Evolutionary conservation across 2,797 vertebrate species (phyloP), one percentile per base, ranked within the genome.

Genomic region (Sciurus vulgaris): DNA sequence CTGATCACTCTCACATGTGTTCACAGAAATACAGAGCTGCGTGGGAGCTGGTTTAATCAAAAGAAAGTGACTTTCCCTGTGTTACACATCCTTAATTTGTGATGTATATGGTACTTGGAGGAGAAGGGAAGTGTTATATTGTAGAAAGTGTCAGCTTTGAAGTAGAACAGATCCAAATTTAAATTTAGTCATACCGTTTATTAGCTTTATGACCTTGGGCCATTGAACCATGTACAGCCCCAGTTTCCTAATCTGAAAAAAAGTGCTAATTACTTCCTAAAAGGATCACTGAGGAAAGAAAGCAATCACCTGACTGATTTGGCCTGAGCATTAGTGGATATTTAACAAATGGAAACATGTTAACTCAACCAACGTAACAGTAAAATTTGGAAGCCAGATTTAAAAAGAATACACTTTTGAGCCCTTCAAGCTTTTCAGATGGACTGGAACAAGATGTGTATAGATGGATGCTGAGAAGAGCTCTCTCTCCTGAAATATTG

Each of bases 161-260:
- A 82, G 73, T 12, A 82, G 73, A 88, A 74, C 24, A 83, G n/a
- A 89, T 63, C 2, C 17, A 26, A 84, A 35, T 86, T 87, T 95
- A 95, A 92, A 93, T 81, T 93, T 61, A 95, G 44, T n/a, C n/a
- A 26, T 79, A 69, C 17, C 12, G 91, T 96, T 93, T 56, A 93
- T 84, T 91, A 74, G 18, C 35, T 94, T 96, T 94, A 96, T 70
- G 79, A 93, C 51, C 30, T 9, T 56, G 76, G 44, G 63, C 44
- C 69, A 95, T 35, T 35, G 74, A 89, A 90, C 38, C 61, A 87
- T 49, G 85, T 22, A 70, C 12, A 61, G 65, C 13, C 79, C 63
- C 18, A 12, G 30, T 44, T 88, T 96, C 61, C n/a, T 67, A 92
- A 74, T 86, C 63, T 91, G 51, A 76, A 67, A 67, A 38, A 59